Percentiles rank a stretch among this genome's conserved stretches.
Evolutionary conservation across 2,113 vertebrate species (phyloP).

Genomic region (Odontesthes bonariensis): DNA sequence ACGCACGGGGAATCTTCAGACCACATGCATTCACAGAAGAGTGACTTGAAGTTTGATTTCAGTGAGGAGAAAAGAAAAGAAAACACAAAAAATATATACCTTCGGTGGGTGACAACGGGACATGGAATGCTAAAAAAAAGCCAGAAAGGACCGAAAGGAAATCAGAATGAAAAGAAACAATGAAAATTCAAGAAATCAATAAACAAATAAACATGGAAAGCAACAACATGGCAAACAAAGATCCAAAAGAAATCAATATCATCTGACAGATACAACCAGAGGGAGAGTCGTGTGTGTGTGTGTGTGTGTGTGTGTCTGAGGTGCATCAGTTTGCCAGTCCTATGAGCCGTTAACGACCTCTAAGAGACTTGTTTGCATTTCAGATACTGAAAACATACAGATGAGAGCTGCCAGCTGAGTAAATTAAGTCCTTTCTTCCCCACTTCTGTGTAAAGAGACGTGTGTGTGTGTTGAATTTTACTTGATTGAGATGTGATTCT

Average conservation of each 20-base stretch:
- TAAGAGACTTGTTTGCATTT: neutral
- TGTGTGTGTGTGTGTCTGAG: neutral
- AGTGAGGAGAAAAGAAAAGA: neutral
- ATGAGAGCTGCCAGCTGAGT: no score
- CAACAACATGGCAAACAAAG: conserved; percentile 22
- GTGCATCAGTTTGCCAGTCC: neutral
- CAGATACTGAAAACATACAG: no score
- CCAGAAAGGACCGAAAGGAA: conserved; percentile 54
- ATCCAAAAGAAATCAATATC: conserved; percentile 11
- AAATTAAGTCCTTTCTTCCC: neutral
- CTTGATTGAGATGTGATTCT: conserved; percentile 90
- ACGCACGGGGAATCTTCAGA: no score
- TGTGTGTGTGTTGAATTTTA: conserved; percentile 75
- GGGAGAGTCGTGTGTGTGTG: no score
- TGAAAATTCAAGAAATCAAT: conserved; percentile 20
- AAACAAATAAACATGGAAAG: conserved; percentile 4
- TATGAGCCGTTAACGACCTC: neutral
- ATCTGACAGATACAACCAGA: neutral
- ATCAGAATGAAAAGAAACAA: conserved; percentile 38
- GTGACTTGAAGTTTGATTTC: neutral
- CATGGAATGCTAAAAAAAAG: conserved; percentile 79
- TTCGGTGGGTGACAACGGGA: conserved; percentile 83
- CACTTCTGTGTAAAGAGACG: neutral
- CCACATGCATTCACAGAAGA: neutral
- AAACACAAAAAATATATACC: conserved; percentile 64